A percentile compares a stretch with the other conserved stretches of the same genome.
phyloP scores from a whole-genome alignment of 2,113 vertebrate species.

The Mormoops blainvillei region DNA sequence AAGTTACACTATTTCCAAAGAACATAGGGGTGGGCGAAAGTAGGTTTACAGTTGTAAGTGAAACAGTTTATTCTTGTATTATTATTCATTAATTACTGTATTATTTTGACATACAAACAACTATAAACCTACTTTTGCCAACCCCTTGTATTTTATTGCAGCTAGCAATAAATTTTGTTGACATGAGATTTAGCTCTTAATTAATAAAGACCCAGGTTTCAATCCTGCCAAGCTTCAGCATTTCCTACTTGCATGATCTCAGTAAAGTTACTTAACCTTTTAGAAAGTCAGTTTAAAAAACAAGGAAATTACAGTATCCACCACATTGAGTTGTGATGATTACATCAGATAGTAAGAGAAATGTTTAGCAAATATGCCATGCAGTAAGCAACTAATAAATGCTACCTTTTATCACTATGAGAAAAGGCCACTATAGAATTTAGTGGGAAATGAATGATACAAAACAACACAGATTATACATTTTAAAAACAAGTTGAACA shows the following conservation, averaged over 20 bases:
- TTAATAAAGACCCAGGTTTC: background rate
- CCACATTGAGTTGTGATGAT: background rate
- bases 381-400: background rate
- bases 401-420: background rate
- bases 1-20: background rate
- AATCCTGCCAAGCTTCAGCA: background rate
- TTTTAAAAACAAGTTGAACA: slow-evolving; percentile 12
- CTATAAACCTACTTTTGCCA: background rate
- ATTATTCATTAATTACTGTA: background rate
- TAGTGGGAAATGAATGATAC: background rate
- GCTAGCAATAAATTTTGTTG: background rate
- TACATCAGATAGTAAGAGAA: background rate
- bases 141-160: background rate
- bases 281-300: background rate
- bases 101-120: background rate
- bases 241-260: background rate
- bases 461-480: background rate
- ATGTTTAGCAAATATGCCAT: background rate
- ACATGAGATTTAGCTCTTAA: background rate
- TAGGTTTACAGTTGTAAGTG: background rate
- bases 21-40: background rate
- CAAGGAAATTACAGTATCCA: background rate
- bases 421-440: background rate
- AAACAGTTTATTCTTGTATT: background rate
- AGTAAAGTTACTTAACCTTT: background rate